A percentile compares a stretch with the other conserved stretches of the same genome.
Conservation (phyloP, 2,113 vertebrate genomes). For the Rhadina sibilatrix region DNA sequence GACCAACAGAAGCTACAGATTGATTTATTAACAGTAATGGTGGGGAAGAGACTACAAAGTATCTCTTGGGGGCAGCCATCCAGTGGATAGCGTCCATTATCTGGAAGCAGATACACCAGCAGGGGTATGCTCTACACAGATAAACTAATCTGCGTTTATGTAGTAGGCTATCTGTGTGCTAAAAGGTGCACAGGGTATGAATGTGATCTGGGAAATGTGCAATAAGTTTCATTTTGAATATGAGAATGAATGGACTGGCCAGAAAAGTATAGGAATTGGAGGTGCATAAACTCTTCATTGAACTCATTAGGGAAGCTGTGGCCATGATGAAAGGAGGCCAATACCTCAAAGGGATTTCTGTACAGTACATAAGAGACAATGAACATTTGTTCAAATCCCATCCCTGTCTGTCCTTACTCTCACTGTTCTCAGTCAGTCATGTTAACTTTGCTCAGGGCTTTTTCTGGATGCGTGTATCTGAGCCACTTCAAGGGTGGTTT, state of each 20-base stretch:
- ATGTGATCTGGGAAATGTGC: background rate
- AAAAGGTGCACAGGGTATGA: background rate
- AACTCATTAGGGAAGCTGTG: background rate
- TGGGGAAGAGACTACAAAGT: background rate
- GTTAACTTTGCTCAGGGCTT: background rate
- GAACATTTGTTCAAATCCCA: background rate
- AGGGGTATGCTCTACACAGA: background rate
- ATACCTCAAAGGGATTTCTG: background rate
- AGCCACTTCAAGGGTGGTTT: background rate
- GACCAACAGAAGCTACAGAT: background rate
- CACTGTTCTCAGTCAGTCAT: background rate
- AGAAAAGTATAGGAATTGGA: background rate
- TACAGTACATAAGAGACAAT: background rate
- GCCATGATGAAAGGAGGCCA: background rate
- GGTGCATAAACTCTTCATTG: background rate
- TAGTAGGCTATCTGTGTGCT: background rate
- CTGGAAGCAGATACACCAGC: background rate
- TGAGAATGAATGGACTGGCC: background rate
- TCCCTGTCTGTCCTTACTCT: background rate
- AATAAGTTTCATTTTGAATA: background rate
- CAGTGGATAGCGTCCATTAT: background rate
- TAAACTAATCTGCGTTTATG: background rate
- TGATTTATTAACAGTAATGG: background rate
- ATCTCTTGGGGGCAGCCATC: background rate
- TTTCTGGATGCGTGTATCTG: background rate